Evolutionary conservation across 2,797 vertebrate species (phyloP).

Genomic region (Mycteria americana): DNA sequence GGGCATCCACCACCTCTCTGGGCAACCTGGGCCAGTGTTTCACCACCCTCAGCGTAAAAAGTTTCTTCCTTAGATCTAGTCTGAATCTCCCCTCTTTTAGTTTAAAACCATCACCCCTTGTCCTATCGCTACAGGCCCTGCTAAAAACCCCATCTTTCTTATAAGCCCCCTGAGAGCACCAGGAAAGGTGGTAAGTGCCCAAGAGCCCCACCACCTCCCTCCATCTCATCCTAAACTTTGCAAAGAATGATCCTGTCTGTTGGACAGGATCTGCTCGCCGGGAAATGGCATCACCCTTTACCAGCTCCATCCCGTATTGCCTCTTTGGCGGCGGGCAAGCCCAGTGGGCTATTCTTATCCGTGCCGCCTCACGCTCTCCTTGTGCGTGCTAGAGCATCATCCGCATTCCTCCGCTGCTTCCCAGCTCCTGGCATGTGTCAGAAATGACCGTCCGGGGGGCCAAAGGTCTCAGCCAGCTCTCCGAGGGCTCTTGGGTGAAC

Average conservation of each 20-base stretch:
- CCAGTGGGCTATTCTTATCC: neutral
- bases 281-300: neutral
- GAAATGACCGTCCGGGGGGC: rapidly evolving
- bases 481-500: neutral
- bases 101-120: neutral
- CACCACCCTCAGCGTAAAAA: rapidly evolving
- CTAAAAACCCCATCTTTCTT: neutral
- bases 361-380: rapidly evolving
- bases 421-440: neutral
- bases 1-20: neutral
- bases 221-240: neutral
- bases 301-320: neutral
- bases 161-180: neutral
- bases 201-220: neutral
- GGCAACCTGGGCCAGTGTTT: rapidly evolving
- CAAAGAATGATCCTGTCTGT: neutral
- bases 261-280: neutral
- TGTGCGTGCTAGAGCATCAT: neutral
- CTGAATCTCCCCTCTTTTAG: neutral
- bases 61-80: neutral
- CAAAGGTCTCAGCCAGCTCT: conserved; percentile 13
- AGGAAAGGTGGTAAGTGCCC: rapidly evolving
- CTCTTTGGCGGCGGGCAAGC: rapidly evolving
- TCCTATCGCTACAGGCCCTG: rapidly evolving
- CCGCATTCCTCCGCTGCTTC: neutral